Conservation (phyloP, 2,113 vertebrate species). For the Grammatotria lemairii region DNA sequence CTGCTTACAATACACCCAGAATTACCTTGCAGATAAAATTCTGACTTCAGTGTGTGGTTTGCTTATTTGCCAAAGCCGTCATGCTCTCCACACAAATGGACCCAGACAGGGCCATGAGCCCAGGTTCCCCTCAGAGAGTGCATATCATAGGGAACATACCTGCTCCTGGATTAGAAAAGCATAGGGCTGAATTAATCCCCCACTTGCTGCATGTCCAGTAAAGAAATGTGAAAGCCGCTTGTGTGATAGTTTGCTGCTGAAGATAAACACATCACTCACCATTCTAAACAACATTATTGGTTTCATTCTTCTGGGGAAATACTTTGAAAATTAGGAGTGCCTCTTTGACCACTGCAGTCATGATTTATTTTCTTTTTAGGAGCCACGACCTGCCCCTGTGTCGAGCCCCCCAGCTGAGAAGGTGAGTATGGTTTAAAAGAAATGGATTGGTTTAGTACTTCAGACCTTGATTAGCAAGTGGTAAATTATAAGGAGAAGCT, state of each 20-base stretch:
- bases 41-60: not conserved
- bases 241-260: not conserved
- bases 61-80: not conserved
- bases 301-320: not conserved
- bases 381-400: constrained; percentile 18
- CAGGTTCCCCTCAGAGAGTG: not conserved
- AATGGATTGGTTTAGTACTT: not conserved
- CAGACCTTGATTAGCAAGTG: not conserved
- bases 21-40: constrained; percentile 22
- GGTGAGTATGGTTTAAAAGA: constrained; percentile 24
- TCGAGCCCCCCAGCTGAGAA: constrained; percentile 63
- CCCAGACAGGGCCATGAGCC: not conserved
- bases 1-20: not conserved
- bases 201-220: not conserved
- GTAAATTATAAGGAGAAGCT: not conserved
- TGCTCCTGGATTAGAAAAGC: not conserved
- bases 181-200: not conserved
- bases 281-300: not conserved
- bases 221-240: not conserved
- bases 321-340: not conserved
- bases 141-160: not conserved
- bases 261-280: not conserved
- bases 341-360: not conserved
- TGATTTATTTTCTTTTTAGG: constrained; percentile 45
- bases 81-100: constrained; percentile 10